Conservation (phyloP, 2,113 vertebrate species). For the Damaliscus lunatus region DNA sequence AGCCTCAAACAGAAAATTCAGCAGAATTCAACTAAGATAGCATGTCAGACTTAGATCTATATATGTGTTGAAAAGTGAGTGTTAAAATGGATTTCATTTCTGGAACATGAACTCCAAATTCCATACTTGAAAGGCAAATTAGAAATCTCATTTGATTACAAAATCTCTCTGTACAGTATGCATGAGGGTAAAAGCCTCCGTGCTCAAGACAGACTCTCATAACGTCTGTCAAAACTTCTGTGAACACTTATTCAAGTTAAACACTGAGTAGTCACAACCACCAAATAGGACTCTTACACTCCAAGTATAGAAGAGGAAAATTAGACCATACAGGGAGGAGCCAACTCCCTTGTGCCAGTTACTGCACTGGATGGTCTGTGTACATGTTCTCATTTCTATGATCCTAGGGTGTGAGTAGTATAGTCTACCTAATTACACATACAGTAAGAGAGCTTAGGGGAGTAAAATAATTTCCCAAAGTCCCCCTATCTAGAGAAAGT, state of each 20-base stretch:
- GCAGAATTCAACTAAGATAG: conserved; percentile 27
- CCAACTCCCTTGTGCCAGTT: not conserved
- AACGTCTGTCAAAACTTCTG: not conserved
- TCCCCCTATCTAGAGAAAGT: not conserved
- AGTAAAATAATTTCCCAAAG: not conserved
- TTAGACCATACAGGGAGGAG: not conserved
- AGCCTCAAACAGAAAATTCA: not conserved
- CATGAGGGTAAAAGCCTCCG: not conserved
- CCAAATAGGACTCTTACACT: not conserved
- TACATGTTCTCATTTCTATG: not conserved
- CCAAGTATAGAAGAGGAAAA: not conserved
- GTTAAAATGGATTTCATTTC: conserved; percentile 44
- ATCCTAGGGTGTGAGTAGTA: not conserved
- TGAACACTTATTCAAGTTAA: not conserved
- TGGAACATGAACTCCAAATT: conserved; percentile 41
- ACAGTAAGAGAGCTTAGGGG: not conserved
- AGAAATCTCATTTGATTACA: conserved; percentile 34
- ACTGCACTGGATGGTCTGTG: not conserved
- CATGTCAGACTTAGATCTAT: conserved; percentile 24
- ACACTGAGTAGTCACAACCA: not conserved
- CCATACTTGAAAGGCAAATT: conserved; percentile 43
- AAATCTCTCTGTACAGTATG: not conserved
- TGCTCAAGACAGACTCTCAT: not conserved
- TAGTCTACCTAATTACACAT: not conserved
- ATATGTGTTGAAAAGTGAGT: conserved; percentile 38